Evolutionary conservation across 2,888 invertebrate species (phyloP), one percentile per base, ranked within the genome.

Genomic region (Lathronympha strigana): DNA sequence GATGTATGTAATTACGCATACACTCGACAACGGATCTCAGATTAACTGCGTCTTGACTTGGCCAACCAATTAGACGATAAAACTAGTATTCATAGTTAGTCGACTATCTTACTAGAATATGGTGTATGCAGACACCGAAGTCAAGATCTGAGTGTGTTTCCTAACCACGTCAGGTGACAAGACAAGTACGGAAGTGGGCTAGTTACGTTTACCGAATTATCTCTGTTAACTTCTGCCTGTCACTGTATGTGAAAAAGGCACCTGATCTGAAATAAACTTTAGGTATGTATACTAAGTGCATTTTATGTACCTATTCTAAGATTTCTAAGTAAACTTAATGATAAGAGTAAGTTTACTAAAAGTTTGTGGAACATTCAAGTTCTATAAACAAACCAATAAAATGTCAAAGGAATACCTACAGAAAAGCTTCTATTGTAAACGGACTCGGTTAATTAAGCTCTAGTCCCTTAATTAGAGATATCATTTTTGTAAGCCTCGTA

Each of bases 261-360:
- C 51, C 8, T 31, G 50, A 50, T 17, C 23, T 51, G 51, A 8
- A n/a, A n/a, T n/a, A n/a, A n/a, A n/a, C n/a, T n/a, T 43, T 11
- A 21, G 19, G 43, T 21, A 19, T 2, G 43, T 21, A 19, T n/a
- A n/a, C n/a, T n/a, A n/a, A n/a, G n/a, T n/a, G n/a, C n/a, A n/a
- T n/a, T n/a, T n/a, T n/a, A n/a, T n/a, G n/a, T n/a, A n/a, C n/a
- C n/a, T n/a, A n/a, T n/a, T n/a, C n/a, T n/a, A n/a, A n/a, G n/a
- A n/a, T 19, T 5, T 47, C 23, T 47, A 23, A 51, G 31, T 31
- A 33, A 51, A 33, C 33, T 28, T 31, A 13, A 51, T 51, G 19
- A 5, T 19, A 33, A 51, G 43, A 11, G 33, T 2, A 23, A n/a
- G 19, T 33, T 33, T 8, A 5, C 19, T 4, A 11, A 19, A 51